These are phyloP conservation scores for Cheilosia variabilis DNA, from an alignment of 2,888 invertebrate species.

Conservation along the genomic window DNA sequence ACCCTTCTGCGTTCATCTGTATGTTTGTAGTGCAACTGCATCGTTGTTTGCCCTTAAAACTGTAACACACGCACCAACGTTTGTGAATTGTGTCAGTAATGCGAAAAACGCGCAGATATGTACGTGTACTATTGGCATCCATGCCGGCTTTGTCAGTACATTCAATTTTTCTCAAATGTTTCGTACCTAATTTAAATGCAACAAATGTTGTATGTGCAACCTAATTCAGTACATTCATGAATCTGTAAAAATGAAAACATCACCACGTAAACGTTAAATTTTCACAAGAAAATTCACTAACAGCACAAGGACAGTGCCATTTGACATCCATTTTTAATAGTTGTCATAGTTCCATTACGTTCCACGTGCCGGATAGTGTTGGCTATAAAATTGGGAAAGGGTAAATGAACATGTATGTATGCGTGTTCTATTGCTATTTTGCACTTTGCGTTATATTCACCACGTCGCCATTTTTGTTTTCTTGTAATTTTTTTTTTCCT, in stretches of 20 bases:
- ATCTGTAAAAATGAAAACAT: not conserved
- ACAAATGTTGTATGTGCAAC: no score
- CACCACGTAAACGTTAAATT: not conserved
- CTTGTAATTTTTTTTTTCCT: slow-evolving; percentile 5
- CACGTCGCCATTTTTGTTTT: slow-evolving; percentile 62
- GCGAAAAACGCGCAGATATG: no score
- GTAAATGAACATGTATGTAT: slow-evolving; percentile 7
- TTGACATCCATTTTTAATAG: slow-evolving; percentile 68
- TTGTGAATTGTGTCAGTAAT: no score
- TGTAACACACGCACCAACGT: no score
- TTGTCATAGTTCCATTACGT: slow-evolving; percentile 36
- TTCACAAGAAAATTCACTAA: not conserved
- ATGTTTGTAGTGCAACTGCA: no score
- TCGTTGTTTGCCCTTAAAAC: no score
- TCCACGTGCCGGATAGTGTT: slow-evolving; percentile 32
- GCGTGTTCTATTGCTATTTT: slow-evolving; percentile 33
- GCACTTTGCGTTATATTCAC: slow-evolving; percentile 51
- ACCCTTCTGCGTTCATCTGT: no score
- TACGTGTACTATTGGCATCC: no score
- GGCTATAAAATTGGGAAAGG: not conserved
- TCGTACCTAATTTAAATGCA: no score
- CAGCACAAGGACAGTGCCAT: not conserved
- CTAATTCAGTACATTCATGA: no score
- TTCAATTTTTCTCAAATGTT: not conserved
- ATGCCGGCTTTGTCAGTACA: no score